Percentiles rank a stretch among this genome's conserved stretches.
Conservation (phyloP, 2,888 invertebrate genomes). For the Muscina levida region DNA sequence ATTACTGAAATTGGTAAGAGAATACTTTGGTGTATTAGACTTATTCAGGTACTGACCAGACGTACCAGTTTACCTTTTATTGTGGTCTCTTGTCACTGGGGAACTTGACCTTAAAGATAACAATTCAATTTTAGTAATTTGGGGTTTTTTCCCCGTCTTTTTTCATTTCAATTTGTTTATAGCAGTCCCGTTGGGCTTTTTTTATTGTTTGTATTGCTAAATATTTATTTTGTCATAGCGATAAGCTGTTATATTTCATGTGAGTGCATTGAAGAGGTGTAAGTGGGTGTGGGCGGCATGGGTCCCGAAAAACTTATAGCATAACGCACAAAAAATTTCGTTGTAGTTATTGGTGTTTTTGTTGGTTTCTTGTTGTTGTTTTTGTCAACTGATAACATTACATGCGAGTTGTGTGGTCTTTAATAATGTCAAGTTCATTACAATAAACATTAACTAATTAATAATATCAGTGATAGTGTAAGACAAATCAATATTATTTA, state of each 20-base stretch:
- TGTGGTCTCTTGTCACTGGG: neutral
- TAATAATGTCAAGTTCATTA: constrained; percentile 64
- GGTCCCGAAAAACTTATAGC: constrained; percentile 40
- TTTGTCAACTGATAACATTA: constrained; percentile 26
- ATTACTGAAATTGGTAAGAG: too few species aligned
- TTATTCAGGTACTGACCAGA: too few species aligned
- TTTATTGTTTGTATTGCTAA: constrained; percentile 11
- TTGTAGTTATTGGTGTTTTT: too few species aligned
- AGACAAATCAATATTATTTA: constrained; percentile 20
- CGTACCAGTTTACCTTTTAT: too few species aligned
- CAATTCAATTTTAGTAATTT: constrained; percentile 7
- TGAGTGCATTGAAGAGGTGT: neutral
- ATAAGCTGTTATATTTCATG: neutral
- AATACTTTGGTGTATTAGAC: too few species aligned
- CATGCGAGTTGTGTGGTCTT: constrained; percentile 38
- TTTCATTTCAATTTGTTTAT: neutral
- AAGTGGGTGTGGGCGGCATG: too few species aligned
- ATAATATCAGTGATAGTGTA: too few species aligned
- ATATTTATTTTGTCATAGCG: constrained; percentile 12
- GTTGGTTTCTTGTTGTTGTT: constrained; percentile 2
- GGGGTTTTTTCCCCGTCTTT: neutral
- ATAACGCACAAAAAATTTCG: too few species aligned
- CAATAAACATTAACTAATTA: too few species aligned
- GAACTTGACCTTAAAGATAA: constrained; percentile 60
- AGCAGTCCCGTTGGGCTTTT: neutral